phyloP scores from a whole-genome alignment of 2,888 invertebrate species.

The Drosophila prostipennis region DNA sequence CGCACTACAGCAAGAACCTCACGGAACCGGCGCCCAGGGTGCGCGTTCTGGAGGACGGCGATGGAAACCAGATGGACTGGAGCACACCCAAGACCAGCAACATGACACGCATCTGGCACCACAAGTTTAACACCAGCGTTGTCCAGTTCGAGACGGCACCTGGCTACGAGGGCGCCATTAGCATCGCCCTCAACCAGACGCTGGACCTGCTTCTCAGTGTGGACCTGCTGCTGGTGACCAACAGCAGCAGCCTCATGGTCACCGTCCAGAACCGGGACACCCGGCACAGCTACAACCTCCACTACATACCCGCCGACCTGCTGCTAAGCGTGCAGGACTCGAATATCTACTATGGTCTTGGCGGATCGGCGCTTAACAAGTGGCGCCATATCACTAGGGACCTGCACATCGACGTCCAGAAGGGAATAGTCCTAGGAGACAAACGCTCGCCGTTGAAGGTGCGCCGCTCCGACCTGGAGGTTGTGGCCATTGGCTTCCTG shows the following conservation, averaged over 20 bases:
- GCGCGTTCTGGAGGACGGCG: conserved; percentile 90
- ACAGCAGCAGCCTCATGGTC: conserved; percentile 91
- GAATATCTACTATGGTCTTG: conserved; percentile 95
- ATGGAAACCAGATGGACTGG: conserved; percentile 89
- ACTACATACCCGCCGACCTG: conserved; percentile 91
- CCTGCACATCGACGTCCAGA: conserved; percentile 94
- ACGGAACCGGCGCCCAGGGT: conserved; percentile 92
- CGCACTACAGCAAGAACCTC: conserved; percentile 98
- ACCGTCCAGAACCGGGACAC: conserved; percentile 91
- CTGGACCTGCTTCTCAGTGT: conserved; percentile 91
- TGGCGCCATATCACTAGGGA: conserved; percentile 95
- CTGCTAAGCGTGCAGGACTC: conserved; percentile 90
- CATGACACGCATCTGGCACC: conserved; percentile 87
- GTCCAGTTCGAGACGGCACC: conserved; percentile 90
- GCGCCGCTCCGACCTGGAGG: conserved; percentile 85
- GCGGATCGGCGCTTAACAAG: conserved; percentile 85
- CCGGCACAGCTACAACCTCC: conserved; percentile 91
- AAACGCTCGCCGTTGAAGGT: conserved; percentile 79
- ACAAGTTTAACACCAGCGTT: conserved; percentile 86
- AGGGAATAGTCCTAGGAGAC: conserved; percentile 88
- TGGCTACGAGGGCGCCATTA: conserved; percentile 88
- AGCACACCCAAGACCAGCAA: conserved; percentile 89
- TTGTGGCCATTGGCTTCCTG: conserved; percentile 87
- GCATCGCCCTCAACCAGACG: conserved; percentile 85
- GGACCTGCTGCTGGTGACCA: conserved; percentile 89